Base-by-base conservation (phyloP, 2,797 vertebrate genomes). In the Cyclura pinguis region DNA sequence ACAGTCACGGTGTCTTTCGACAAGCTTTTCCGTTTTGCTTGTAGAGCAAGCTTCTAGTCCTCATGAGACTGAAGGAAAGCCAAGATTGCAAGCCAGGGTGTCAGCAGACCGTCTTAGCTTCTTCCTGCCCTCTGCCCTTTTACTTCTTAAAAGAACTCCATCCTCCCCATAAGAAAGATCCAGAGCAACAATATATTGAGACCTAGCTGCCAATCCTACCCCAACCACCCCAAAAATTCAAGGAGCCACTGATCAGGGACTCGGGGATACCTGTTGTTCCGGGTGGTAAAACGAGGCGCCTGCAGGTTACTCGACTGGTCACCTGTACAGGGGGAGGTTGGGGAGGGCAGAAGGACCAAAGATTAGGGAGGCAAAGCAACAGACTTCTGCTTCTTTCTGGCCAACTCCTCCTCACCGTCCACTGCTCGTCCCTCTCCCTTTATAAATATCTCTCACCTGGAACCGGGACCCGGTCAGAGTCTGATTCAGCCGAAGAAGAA, bases 261-360 rank as follows among this genome's bases (percentile, higher is more conserved):
- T 24, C 0, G 62, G 1, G 0, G 0, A 0, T 78, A 96, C 95
- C 96, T 96, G 92, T 89, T 64, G 4, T 80, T 32, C 82, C 88
- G 90, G 0, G 90, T 87, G 12, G 90, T 91, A 0, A 92, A 93
- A 12, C 52, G 85, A 4, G 93, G 94, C 4, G 93, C 89, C 93
- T 90, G 93, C 0, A 82, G 88, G 42, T 93, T 96, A 32, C 92
- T 89, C 0, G 83, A 3, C 2, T 88, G 0, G 0, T 95, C 94
- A 14, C 95, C 96, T 97, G 50, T 0, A 6, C 84, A 67, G 90
- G 52, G 8, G 16, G 50, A 62, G 52, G 35, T 27, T 6, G 55
- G 16, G 8, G 2, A 24, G 2, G 18, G 4, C 12, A 27, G 27
- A 52, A 3, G 2, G 6, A 1, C 3, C 2, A n/a, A 32, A 27